phyloP scores from a whole-genome alignment of 2,888 invertebrate genomes.

The Lasioglossum marginatum region DNA sequence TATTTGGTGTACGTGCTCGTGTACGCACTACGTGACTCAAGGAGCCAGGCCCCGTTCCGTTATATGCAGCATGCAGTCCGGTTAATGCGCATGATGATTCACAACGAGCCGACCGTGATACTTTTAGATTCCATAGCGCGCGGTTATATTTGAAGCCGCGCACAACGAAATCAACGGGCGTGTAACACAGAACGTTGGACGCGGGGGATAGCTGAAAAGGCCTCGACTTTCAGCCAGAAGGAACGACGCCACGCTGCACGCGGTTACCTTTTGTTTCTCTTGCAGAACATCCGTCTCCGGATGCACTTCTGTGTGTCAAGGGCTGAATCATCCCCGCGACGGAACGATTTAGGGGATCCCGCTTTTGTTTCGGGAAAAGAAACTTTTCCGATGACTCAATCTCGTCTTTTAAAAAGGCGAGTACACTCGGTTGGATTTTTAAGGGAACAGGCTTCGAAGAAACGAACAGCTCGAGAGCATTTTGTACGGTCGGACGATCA shows the following conservation, averaged over 20 bases:
- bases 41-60: conserved; percentile 34
- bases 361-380: background rate
- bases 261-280: background rate
- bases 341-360: background rate
- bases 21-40: conserved; percentile 45
- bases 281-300: background rate
- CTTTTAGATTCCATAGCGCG: conserved; percentile 54
- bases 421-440: background rate
- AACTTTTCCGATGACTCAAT: background rate
- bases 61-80: conserved; percentile 45
- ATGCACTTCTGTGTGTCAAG: conserved; percentile 22
- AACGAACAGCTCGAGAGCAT: no score
- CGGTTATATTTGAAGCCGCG: conserved; percentile 49
- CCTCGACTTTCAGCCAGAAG: conserved; percentile 14
- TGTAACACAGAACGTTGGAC: conserved; percentile 18
- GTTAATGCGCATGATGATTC: conserved; percentile 49
- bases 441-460: background rate
- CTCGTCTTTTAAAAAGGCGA: background rate
- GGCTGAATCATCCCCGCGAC: conserved; percentile 16
- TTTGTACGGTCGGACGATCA: no score
- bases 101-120: conserved; percentile 52
- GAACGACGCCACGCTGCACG: background rate
- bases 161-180: conserved; percentile 35
- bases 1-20: conserved; percentile 41
- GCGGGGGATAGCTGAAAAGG: background rate